Evolutionary conservation across 2,888 invertebrate species (phyloP), one percentile per base, ranked within the genome.

Genomic region (Cheilosia vernalis): DNA sequence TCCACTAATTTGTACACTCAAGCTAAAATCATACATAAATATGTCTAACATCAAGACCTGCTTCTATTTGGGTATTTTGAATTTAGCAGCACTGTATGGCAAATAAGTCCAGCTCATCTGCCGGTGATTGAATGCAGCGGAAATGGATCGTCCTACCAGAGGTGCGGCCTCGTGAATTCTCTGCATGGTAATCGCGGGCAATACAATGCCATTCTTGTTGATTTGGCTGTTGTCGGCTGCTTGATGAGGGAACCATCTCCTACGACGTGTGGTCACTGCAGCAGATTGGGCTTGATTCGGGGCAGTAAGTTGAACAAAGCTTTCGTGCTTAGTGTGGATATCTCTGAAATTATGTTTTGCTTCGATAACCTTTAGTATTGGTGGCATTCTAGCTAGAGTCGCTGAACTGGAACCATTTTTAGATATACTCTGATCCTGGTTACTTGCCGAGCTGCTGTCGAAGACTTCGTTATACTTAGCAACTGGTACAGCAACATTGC

Each of bases 41-140:
- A 70, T 49, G 47, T 21, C 49, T 47, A n/a, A 44, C 15, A 3
- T 4, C 10, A 40, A 30, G 13, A 17, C 21, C 42, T 79, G 87
- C 21, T 2, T 56, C 89, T 90, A 91, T 85, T 92, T 91, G 76
- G 89, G 90, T 73, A 88, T 87, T 89, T 91, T 90, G 79, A 91
- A 91, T 89, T 92, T 92, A 49, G 90, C 91, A 88, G 91, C 91
- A 89, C 91, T 92, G 79, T 90, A 90, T 78, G 91, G 90, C 88
- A 91, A 89, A 87, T 90, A 90, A 63, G 90, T 89, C 86, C 90
- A 89, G 88, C 89, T 90, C 74, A 88, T 89, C 47, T 90, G 89
- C 1, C 89, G 89, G 87, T 90, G 89, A 69, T 90, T 89, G 15
- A 89, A 88, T 10, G 91, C 91, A 21, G 92, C 92, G 5, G 92